Evolutionary conservation across 2,797 vertebrate species (phyloP), one percentile per base, ranked within the genome.

Genomic region (Peromyscus attwateri): DNA sequence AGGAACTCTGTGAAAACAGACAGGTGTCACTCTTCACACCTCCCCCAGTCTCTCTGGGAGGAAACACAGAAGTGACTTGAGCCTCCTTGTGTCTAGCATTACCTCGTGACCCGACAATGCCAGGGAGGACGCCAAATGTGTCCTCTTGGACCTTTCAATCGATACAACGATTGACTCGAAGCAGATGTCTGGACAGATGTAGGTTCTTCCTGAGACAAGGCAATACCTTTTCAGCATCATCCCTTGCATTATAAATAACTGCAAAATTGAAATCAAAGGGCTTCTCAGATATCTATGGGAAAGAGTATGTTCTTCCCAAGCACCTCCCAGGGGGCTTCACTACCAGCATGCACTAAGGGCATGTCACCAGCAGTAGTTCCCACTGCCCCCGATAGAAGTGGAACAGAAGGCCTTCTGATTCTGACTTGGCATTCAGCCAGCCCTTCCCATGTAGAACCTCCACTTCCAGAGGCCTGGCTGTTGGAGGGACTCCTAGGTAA

Each of bases 21-120:
- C 23, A 1, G 0, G 0, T 3, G 16, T 55, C 17, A 57, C 31
- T 89, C 49, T 49, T 31, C 3, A 27, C 0, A 0, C 23, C 55
- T 49, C 21, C 13, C 55, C 31, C 23, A 1, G 37, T 23, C 43
- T 55, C 70, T 17, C 57, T 4, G 2, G 4, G 6, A 57, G 46
- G 31, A 77, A 60, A 60, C 37, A 17, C 0, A 57, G 93, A 94
- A 40, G 29, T 77, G 31, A 46, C 46, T 37, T 75, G 31, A 13
- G 25, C 64, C 27, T 70, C 27, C 31, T 29, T 55, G 19, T 76
- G 29, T 37, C 64, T 37, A 11, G 1, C 3, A 5, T 88, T 21
- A n/a, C 10, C 37, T 37, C 16, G 13, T 12, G 13, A 62, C 29
- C 57, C n/a, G 46, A 43, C 62, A n/a, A 71, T 76, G 46, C 62